These are phyloP conservation scores for Antheraea assamensis DNA, from an alignment of 2,888 invertebrate species.

Conservation along the genomic window DNA sequence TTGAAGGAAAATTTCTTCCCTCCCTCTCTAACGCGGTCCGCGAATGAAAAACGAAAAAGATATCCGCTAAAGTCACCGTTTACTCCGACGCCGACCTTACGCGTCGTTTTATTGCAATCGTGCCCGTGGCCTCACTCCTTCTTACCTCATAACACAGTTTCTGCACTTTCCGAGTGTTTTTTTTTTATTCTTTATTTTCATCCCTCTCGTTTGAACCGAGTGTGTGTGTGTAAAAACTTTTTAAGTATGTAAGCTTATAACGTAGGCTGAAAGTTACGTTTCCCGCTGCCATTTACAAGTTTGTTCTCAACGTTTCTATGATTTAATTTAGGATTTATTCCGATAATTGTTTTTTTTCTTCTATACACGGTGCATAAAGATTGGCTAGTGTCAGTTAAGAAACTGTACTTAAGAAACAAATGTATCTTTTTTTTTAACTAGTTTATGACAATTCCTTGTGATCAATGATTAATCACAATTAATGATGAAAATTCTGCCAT, in stretches of 20 bases:
- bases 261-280: neutral
- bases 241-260: neutral
- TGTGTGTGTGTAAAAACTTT: constrained; percentile 22
- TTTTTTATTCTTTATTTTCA: constrained; percentile 45
- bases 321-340: neutral
- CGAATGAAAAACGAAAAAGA: constrained; percentile 56
- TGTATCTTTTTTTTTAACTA: too few relatives aligned
- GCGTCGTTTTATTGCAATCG: constrained; percentile 76
- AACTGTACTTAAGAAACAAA: too few relatives aligned
- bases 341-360: neutral
- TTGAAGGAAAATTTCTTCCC: constrained; percentile 33
- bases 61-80: constrained; percentile 48
- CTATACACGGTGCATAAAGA: neutral
- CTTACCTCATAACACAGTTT: constrained; percentile 82
- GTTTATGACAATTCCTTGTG: neutral
- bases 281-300: neutral
- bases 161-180: constrained; percentile 50
- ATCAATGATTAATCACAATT: neutral
- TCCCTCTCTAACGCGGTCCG: constrained; percentile 41
- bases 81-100: constrained; percentile 61
- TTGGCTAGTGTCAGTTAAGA: neutral
- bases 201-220: constrained; percentile 33
- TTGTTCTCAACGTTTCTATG: neutral
- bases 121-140: constrained; percentile 72
- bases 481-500: too few relatives aligned